Conservation (phyloP, 1,140 invertebrate genomes). For the Octopus sinensis region DNA sequence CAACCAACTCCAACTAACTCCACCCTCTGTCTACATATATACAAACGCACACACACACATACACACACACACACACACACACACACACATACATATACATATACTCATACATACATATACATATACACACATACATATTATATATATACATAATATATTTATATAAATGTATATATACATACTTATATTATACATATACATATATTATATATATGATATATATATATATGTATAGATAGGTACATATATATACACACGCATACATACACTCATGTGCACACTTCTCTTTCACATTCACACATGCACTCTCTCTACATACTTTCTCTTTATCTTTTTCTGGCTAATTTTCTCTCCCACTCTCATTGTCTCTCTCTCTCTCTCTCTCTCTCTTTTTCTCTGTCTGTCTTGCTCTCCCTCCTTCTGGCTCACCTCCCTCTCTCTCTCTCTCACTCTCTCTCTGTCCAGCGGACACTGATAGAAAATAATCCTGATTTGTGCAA, state of each 20-base stretch:
- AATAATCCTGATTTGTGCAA: too few relatives aligned
- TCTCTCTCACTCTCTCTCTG: too few relatives aligned
- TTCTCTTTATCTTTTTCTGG: neutral
- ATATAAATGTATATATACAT: too few relatives aligned
- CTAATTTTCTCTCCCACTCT: neutral
- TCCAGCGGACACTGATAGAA: too few relatives aligned
- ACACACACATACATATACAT: neutral
- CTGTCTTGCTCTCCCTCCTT: too few relatives aligned
- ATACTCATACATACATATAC: neutral
- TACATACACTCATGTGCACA: neutral
- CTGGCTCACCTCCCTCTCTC: too few relatives aligned
- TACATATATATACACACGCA: neutral
- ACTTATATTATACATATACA: neutral
- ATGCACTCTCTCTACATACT: neutral
- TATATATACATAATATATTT: neutral
- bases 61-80: neutral
- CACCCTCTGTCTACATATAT: neutral
- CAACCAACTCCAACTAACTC: too few relatives aligned
- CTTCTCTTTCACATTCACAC: neutral
- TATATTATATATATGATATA: neutral
- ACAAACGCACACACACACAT: neutral
- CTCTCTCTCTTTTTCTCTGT: too few relatives aligned
- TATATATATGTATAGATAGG: neutral
- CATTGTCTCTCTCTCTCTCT: neutral
- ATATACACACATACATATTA: neutral